A percentile compares a stretch with the other conserved stretches of the same genome.
phyloP scores from a whole-genome alignment of 2,113 vertebrate species.

The Patagioenas fasciata region DNA sequence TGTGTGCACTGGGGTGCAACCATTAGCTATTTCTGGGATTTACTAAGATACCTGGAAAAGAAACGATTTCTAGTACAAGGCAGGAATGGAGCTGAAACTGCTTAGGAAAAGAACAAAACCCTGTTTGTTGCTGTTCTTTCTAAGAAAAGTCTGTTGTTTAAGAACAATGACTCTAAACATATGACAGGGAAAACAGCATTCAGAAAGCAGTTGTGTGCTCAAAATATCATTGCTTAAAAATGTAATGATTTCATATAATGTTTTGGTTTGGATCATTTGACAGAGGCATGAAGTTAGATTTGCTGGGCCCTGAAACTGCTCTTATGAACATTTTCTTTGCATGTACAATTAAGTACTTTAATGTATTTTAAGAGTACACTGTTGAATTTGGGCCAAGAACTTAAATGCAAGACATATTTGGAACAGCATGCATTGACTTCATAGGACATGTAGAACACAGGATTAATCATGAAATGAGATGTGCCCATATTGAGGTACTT shows the following conservation, averaged over 20 bases:
- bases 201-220: not conserved
- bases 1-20: not conserved
- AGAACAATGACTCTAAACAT: conserved; percentile 32
- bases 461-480: conserved; percentile 36
- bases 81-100: not conserved
- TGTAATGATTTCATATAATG: not conserved
- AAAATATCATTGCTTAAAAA: conserved; percentile 22
- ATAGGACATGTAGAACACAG: not conserved
- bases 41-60: not conserved
- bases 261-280: not conserved
- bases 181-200: conserved; percentile 13
- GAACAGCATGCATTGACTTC: not conserved
- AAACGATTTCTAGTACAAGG: not conserved
- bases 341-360: not conserved
- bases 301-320: not conserved
- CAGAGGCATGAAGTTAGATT: not conserved
- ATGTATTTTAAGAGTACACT: not conserved
- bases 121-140: conserved; percentile 18
- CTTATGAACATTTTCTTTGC: not conserved
- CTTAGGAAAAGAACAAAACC: conserved; percentile 28
- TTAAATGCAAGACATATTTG: not conserved
- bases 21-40: not conserved
- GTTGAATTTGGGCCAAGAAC: not conserved
- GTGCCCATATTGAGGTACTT: not conserved
- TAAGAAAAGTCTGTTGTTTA: conserved; percentile 54